Base-by-base conservation (phyloP, 1,140 invertebrate genomes). In the Heliconius hermathena region DNA sequence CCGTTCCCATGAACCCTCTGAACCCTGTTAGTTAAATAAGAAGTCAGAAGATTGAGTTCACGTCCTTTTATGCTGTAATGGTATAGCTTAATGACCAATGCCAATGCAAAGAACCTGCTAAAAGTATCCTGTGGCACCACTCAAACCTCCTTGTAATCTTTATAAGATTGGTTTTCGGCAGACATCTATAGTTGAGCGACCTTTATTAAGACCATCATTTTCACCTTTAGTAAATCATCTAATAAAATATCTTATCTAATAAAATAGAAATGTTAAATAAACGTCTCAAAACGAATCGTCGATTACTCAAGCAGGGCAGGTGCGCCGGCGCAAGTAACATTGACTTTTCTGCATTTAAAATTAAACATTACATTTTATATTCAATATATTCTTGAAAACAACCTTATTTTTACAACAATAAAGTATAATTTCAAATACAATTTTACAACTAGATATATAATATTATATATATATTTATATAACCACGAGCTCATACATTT, bases 271-370 rank as follows among this genome's bases (percentile, higher is more conserved):
- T 71, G 57, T 81, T 77, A 81, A 81, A 81, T 81, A 77, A 73
- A 74, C 70, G 66, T 77, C 75, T 41, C 74, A 73, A 73, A 77
- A 81, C 76, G 79, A 77, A 81, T 81, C 79, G 72, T 81, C 84
- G 81, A 88, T 88, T 85, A 87, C 81, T 90, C 88, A 87, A 77
- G 71, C 85, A 80, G 71, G 73, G 88, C 88, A 89, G 86, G 86
- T 88, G 89, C 85, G 88, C 84, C 38, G 57, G 73, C 82, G 82
- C 82, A 85, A 77, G 80, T 78, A 83, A 81, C 80, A 85, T 82
- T 78, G 76, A 80, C 33, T 66, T 72, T n/a, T 73, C 33, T 66
- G 33, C 52, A 18, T 73, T 73, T 49, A 46, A 29, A 36, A 36
- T 79, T 73, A 60, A 60, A 60, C 46, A 76, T 26, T 73, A 72